Conservation (phyloP, 2,888 invertebrate genomes). For the Cephalotes varians region DNA sequence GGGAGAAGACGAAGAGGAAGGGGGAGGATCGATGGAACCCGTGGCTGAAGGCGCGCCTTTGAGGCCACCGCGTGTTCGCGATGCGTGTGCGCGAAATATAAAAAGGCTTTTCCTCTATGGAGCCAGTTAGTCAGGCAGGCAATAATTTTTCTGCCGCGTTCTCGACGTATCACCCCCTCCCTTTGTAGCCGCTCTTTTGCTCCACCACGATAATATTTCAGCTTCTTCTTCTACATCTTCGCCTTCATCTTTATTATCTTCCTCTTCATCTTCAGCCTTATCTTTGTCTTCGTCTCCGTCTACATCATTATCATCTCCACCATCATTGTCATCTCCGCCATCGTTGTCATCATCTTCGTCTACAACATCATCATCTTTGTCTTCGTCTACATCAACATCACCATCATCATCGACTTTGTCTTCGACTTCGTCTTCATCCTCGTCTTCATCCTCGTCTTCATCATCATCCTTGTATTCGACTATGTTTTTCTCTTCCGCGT, state of each 20-base stretch:
- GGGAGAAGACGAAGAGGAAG: constrained; percentile 29
- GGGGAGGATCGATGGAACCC: constrained; percentile 67
- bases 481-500: constrained; percentile 58
- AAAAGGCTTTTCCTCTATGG: constrained; percentile 73
- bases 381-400: neutral
- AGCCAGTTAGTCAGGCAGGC: constrained; percentile 75
- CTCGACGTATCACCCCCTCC: neutral
- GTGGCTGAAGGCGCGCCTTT: constrained; percentile 68
- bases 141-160: constrained; percentile 64
- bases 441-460: neutral
- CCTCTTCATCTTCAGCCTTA: neutral
- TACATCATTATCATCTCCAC: neutral
- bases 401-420: neutral
- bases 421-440: neutral
- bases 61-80: constrained; percentile 54
- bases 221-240: constrained; percentile 62
- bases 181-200: constrained; percentile 17
- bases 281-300: neutral
- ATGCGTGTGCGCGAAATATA: constrained; percentile 64
- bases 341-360: neutral
- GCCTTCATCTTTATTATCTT: neutral
- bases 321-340: neutral
- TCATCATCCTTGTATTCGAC: neutral
- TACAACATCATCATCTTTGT: no score
- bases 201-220: constrained; percentile 59